phyloP scores from a whole-genome alignment of 2,888 invertebrate species.

The Andricus curvator region DNA sequence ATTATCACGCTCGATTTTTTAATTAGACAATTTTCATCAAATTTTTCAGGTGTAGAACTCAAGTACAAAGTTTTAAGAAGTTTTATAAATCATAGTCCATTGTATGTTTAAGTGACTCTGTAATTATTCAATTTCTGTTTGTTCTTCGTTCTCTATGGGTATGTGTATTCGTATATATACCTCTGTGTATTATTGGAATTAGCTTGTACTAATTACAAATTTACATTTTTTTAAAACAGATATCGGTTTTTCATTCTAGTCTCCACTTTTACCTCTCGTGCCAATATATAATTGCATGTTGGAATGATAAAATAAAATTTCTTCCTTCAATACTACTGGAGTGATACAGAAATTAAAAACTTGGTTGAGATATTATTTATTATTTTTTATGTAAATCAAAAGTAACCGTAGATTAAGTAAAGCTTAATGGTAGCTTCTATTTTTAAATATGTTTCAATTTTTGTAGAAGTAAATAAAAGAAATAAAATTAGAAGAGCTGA shows the following conservation, averaged over 20 bases:
- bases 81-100: slow-evolving; percentile 11
- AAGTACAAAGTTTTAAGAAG: slow-evolving; percentile 22
- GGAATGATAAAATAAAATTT: not conserved
- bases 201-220: slow-evolving; percentile 54
- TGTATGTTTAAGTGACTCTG: slow-evolving; percentile 27
- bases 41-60: not conserved
- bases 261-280: slow-evolving; percentile 13
- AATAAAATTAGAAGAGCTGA: not conserved
- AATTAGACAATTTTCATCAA: not conserved
- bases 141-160: slow-evolving; percentile 36
- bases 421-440: not conserved
- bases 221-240: slow-evolving; percentile 26
- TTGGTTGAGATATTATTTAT: no score
- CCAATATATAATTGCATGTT: not conserved
- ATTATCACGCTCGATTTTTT: not conserved
- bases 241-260: slow-evolving; percentile 9
- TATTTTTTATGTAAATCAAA: no score
- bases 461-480: not conserved
- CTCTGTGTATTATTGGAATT: slow-evolving; percentile 58
- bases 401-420: not conserved
- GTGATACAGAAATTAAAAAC: no score
- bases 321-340: not conserved
- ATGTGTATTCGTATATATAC: slow-evolving; percentile 57
- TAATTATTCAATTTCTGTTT: slow-evolving; percentile 31
- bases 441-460: not conserved